Conservation (phyloP, 64 coral and sea anemone species). For the Actinia tenebrosa region DNA sequence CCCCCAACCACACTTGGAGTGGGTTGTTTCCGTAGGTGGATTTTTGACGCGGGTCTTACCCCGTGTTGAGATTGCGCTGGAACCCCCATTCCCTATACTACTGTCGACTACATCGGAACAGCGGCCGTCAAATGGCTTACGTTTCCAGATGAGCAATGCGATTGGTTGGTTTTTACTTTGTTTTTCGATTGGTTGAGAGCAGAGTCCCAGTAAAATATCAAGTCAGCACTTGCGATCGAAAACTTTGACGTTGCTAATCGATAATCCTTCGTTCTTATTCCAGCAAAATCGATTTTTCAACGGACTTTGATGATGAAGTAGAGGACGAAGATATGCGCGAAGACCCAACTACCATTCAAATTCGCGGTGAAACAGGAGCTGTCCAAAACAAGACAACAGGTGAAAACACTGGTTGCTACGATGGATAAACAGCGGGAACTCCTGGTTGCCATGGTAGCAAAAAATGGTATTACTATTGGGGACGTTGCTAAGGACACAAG, state of each 20-base stretch:
- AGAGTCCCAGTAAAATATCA: no score
- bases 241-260: background rate
- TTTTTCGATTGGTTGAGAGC: no score
- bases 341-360: constrained; percentile 31
- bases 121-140: no score
- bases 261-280: background rate
- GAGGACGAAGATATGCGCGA: constrained; percentile 28
- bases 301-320: background rate
- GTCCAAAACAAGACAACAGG: constrained; percentile 26
- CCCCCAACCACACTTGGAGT: no score
- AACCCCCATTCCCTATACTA: no score
- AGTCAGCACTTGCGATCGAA: background rate
- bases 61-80: no score
- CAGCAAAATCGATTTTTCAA: background rate
- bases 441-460: constrained; percentile 29
- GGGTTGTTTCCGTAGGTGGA: no score
- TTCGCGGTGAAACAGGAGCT: constrained; percentile 45
- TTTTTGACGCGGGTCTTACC: no score
- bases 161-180: no score
- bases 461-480: background rate
- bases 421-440: constrained; percentile 46
- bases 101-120: no score
- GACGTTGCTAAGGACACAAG: background rate
- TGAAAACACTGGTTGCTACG: constrained; percentile 27
- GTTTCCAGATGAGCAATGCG: no score